Conservation (phyloP, 2,113 vertebrate species). For the Pelecanus crispus region DNA sequence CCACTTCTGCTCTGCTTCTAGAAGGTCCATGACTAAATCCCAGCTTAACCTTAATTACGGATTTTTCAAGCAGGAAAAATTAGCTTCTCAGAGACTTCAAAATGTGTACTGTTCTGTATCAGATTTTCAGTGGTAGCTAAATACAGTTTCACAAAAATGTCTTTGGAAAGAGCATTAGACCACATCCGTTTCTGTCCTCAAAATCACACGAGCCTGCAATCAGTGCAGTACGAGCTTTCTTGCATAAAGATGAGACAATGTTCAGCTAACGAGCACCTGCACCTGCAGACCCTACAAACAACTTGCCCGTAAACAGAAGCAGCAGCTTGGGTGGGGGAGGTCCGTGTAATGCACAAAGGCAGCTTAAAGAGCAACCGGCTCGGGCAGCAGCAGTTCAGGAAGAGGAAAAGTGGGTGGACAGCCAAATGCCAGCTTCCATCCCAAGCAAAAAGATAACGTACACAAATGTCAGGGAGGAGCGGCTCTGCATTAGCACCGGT, state of each 20-base stretch:
- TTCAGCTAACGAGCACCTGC: not conserved
- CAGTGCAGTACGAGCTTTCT: not conserved
- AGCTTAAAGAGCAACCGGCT: not conserved
- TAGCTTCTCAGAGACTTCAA: not conserved
- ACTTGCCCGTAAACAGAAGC: not conserved
- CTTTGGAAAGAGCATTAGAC: not conserved
- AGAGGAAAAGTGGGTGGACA: not conserved
- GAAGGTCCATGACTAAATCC: not conserved
- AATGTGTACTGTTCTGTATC: not conserved
- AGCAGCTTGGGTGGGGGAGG: not conserved
- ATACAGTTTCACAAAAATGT: not conserved
- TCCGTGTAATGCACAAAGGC: not conserved
- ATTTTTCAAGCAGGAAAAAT: not conserved
- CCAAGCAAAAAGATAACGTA: not conserved
- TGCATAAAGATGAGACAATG: conserved; percentile 12
- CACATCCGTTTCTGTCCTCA: not conserved
- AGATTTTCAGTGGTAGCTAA: not conserved
- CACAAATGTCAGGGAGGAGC: not conserved
- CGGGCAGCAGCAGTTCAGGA: not conserved
- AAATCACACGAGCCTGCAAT: not conserved
- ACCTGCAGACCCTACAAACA: conserved; percentile 10
- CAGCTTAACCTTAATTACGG: not conserved
- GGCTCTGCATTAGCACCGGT: accelerated
- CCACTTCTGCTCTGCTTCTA: not conserved
- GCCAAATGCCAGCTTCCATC: not conserved